Base-by-base conservation (phyloP, 2,888 invertebrate species). In the Cryptosula pallasiana region DNA sequence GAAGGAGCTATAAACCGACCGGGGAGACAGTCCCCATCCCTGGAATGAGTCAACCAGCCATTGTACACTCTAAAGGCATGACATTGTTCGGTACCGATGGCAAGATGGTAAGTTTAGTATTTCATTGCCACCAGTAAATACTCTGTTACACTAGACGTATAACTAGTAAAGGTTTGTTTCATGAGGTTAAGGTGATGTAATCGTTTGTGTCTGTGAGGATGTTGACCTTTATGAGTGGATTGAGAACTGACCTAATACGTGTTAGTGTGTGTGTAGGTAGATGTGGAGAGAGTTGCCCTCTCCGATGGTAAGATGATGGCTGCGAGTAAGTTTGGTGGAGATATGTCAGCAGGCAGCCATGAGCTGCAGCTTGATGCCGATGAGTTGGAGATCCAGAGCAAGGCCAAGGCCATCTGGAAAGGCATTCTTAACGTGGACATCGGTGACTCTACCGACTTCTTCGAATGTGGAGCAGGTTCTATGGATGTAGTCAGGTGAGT, bases 381-480 rank as follows among this genome's bases (percentile, higher is more conserved):
- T 74, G 97, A 97, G 82, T 87, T 89, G 74, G 86, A 87, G 63
- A 88, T 91, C 76, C 88, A 90, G 0, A 89, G 90, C 72, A 87
- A 85, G 54, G 73, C 87, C 45, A 83, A 83, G 80, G 86, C 86
- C 16, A 90, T 95, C 71, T 97, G 97, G 97, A 88, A 89, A 75
- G 90, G 91, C 0, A 96, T 97, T 78, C 87, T 97, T 0, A 91
- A 91, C 77, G 87, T 89, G 0, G 90, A 91, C 1, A 79, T 86
- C 27, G 80, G 79, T 0, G 89, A 90, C 9, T 89, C 90, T 1
- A 93, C 94, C 0, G 95, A 97, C 81, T 97, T 98, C 87, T 97
- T 98, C 85, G 89, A 89, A 0, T 89, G 90, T n/a, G 97, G 97
- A 16, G 97, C 94, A n/a, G 94, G 94, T 0, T 96, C 96, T 5